Evolutionary conservation across 2,113 vertebrate species (phyloP), one percentile per base, ranked within the genome.

Genomic region (Otolemur garnettii): DNA sequence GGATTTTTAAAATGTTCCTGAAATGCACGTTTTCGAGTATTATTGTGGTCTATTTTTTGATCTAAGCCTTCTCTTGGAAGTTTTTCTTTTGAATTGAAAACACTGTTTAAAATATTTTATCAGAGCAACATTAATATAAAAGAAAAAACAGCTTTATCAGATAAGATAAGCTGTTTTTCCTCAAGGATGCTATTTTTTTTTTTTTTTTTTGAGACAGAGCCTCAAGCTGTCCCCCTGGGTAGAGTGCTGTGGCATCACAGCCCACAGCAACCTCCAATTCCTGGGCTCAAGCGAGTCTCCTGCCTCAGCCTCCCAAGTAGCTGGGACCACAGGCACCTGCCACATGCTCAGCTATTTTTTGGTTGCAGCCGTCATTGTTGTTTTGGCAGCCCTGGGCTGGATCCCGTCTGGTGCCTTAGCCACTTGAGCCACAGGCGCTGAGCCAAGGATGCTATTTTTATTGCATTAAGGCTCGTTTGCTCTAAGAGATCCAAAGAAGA

Each of bases 71-170:
- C 85, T 90, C 87, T 82, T 93, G 59, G 62, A 45, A 87, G 24
- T 57, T 95, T 81, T 89, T 87, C 53, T 85, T 93, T 84, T 90
- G 69, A 86, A 90, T 97, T 81, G 92, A 87, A 95, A 89, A 35
- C 66, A 92, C 2, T 45, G 12, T 26, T 93, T 90, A 59, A 78
- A 87, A n/a, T 50, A 33, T 3, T 30, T 66, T 79, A 72, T 68
- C 81, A 66, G 75, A 80, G 50, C 72, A 90, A 83, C 84, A 87
- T 66, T 90, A 81, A 74, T 8, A 2, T 69, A 95, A 86, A 74
- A 79, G 72, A 93, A 89, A 82, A 90, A 50, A 55, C 33, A 77
- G 33, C 45, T 50, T 97, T 92, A 92, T 95, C 71, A 68, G 55
- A 87, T 18, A 55, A 87, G 79, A 93, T 81, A 38, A 92, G 86